These are phyloP conservation scores for Lamproptera curius DNA, from an alignment of 2,888 invertebrate genomes.

Conservation along the genomic window DNA sequence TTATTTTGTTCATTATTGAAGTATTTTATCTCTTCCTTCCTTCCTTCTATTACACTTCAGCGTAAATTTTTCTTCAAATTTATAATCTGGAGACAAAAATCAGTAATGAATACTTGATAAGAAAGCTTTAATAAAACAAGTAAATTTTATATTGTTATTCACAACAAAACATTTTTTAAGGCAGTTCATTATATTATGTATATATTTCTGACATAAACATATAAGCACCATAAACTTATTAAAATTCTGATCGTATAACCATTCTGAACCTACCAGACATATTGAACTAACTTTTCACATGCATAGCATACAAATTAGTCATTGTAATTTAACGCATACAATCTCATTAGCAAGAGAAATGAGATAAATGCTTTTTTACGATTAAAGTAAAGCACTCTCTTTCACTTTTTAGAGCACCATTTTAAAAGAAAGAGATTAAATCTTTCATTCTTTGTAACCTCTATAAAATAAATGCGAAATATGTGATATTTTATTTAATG, in stretches of 20 bases:
- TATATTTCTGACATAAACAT: not conserved
- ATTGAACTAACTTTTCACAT: conserved; percentile 1
- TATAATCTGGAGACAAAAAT: not conserved
- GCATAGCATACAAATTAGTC: not conserved
- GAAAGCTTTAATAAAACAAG: not conserved
- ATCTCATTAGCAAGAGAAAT: too few species aligned
- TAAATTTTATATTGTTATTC: not conserved
- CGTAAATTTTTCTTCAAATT: too few species aligned
- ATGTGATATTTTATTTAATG: too few species aligned
- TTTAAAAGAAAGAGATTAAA: too few species aligned
- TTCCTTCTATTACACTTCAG: not conserved
- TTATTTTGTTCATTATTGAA: too few species aligned
- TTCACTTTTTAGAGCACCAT: too few species aligned
- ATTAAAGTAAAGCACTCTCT: too few species aligned
- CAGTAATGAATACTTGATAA: not conserved
- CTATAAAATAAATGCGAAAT: too few species aligned
- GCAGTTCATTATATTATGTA: not conserved
- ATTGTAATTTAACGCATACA: too few species aligned
- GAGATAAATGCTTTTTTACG: too few species aligned
- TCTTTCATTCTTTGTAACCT: too few species aligned
- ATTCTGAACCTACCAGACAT: too few species aligned
- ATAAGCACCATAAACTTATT: not conserved
- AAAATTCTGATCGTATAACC: not conserved
- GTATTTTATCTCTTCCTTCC: not conserved
- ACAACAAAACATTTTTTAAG: not conserved